These are phyloP conservation scores for Carlito syrichta DNA, from an alignment of 2,113 vertebrate genomes.

Conservation along the genomic window DNA sequence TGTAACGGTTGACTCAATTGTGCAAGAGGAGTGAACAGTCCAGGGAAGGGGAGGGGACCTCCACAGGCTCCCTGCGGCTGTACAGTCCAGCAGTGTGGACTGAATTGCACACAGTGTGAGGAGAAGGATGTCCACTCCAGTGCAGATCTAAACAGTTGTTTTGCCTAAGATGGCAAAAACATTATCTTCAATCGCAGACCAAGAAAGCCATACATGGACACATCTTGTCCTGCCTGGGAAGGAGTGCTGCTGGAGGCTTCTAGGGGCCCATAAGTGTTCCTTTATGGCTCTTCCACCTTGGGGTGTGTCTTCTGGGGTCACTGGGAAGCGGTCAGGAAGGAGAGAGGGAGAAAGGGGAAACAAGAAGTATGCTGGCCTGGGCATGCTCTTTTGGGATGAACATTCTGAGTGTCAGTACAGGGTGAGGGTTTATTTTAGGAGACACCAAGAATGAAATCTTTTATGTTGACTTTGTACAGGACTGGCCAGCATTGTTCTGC, in stretches of 20 bases:
- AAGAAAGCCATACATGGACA: slow-evolving; percentile 47
- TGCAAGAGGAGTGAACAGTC: not conserved
- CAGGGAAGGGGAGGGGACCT: not conserved
- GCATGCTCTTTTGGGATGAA: not conserved
- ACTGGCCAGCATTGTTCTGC: not conserved
- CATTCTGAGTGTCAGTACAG: not conserved
- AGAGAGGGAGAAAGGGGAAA: not conserved
- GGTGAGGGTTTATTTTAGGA: slow-evolving; percentile 52
- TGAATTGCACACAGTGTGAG: not conserved
- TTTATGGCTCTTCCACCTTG: not conserved
- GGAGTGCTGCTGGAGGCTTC: not conserved
- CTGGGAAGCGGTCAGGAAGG: not conserved
- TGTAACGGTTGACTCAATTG: slow-evolving; percentile 4
- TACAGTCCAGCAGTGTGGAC: not conserved
- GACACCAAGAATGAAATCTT: slow-evolving; percentile 30
- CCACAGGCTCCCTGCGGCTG: not conserved
- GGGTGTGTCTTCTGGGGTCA: not conserved
- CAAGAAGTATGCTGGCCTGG: not conserved
- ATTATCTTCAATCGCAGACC: slow-evolving; percentile 20
- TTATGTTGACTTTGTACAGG: slow-evolving; percentile 53
- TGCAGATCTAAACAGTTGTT: slow-evolving; percentile 22
- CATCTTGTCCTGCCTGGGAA: not conserved
- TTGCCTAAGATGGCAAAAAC: slow-evolving; percentile 65
- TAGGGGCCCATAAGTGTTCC: not conserved
- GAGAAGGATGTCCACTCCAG: not conserved